Base-by-base conservation (phyloP, 35 echinoderm and acorn worm species). In the Holothuria glaberrima region DNA sequence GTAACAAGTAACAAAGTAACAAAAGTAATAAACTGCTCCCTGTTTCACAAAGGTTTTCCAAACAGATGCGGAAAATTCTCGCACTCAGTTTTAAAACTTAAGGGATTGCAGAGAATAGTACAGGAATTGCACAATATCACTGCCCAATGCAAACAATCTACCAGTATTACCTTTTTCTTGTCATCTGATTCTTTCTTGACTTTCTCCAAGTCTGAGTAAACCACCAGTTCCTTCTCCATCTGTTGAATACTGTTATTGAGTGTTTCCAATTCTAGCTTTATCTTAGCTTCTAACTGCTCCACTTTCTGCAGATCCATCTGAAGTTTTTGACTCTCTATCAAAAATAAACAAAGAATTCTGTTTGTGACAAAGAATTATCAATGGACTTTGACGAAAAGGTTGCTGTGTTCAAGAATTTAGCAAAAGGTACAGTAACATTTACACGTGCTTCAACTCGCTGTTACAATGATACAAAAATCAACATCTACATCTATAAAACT, bases 221-320 rank as follows among this genome's bases (percentile, higher is more conserved):
- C 36, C 9, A 87, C 32, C 13, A 98, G 82, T 86, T 94, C 96
- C 6, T 88, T 57, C 32, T 92, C 86, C 96, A 98, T 98, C 36
- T 92, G 54, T 19, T 63, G 64, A 69, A 98, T 98, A 14, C 78
- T 78, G 1, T 62, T 70, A 26, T 87, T 94, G 27, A 98, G 83
- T 1, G 67, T 90, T 36, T 92, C 93, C 61, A 98, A 74, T 81
- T 98, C 96, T 52, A 80, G 33, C 9, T 89, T 98, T 71, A 98
- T 98, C 82, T 98, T 98, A 41, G 67, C 77, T 61, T 98, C 96
- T 60, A 98, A 70, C 71, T 98, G 96, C 61, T 98, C 96, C 12
- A 98, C 96, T 80, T 98, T 98, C 90, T 98, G 93, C 10, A 98
- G 83, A 79, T 98, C 96, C 87, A 92, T 92, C 88, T 98, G 96